These are phyloP conservation scores for Meganola albula DNA, from an alignment of 2,888 invertebrate species.

Conservation along the genomic window DNA sequence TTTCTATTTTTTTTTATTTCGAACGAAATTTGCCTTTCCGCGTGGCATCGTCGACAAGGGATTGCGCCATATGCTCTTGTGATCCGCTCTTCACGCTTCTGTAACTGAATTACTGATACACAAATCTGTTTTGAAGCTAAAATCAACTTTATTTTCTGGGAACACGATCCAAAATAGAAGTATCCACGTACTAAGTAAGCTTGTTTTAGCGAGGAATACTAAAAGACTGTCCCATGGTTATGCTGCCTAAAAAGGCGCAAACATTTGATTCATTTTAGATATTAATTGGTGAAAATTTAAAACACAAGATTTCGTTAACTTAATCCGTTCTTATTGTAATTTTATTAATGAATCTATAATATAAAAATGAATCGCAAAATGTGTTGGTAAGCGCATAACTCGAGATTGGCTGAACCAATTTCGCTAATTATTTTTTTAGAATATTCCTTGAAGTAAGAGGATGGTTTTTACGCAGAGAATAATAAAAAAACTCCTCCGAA, in stretches of 20 bases:
- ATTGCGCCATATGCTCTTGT: conserved; percentile 36
- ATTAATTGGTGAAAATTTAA: too few relatives aligned
- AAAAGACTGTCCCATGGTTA: conserved; percentile 30
- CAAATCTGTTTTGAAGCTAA: conserved; percentile 16
- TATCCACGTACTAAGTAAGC: conserved; percentile 5
- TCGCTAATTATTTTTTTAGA: too few relatives aligned
- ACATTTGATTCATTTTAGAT: conserved; percentile 35
- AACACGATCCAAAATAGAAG: conserved; percentile 20
- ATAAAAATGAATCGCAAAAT: too few relatives aligned
- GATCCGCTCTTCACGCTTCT: conserved; percentile 43
- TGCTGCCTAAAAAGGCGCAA: conserved; percentile 26
- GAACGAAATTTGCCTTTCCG: conserved; percentile 38
- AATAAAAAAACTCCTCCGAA: too few relatives aligned
- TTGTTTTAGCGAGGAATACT: conserved; percentile 22
- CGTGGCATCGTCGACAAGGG: conserved; percentile 41
- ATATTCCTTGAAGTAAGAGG: too few relatives aligned
- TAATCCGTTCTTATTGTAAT: too few relatives aligned
- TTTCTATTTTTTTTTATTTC: conserved; percentile 22
- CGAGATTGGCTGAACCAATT: too few relatives aligned
- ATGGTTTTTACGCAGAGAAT: too few relatives aligned
- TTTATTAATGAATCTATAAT: too few relatives aligned
- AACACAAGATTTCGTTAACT: too few relatives aligned
- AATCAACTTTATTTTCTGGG: conserved; percentile 9
- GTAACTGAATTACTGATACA: conserved; percentile 41
- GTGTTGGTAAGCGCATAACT: too few relatives aligned